Evolutionary conservation across 2,888 invertebrate species (phyloP).

Genomic region (Cryptosula pallasiana): DNA sequence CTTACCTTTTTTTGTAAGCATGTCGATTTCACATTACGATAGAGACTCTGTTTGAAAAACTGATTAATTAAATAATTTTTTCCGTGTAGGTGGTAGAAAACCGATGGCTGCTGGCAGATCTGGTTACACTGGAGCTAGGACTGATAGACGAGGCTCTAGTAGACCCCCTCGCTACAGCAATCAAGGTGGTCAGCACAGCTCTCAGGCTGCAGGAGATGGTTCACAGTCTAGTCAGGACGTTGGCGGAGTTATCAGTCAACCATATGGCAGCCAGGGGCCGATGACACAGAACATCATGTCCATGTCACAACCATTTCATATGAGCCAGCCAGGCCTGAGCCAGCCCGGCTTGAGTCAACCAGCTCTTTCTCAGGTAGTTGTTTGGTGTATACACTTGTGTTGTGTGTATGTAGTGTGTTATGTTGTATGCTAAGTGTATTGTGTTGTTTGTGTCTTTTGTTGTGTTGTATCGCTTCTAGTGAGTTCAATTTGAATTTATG

Average conservation of each 20-base stretch:
- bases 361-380: slow-evolving; percentile 18
- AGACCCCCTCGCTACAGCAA: slow-evolving; percentile 50
- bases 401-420: too few relatives aligned
- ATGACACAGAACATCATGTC: slow-evolving; percentile 53
- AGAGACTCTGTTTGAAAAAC: too few relatives aligned
- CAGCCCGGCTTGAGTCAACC: slow-evolving; percentile 61
- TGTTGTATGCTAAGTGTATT: too few relatives aligned
- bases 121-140: slow-evolving; percentile 3
- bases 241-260: slow-evolving; percentile 26
- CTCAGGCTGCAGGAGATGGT: slow-evolving; percentile 32
- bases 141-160: slow-evolving; percentile 61
- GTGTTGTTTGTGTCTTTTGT: too few relatives aligned
- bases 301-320: slow-evolving; percentile 54
- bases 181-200: slow-evolving; percentile 34
- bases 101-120: slow-evolving; percentile 9
- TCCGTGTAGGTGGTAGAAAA: background rate
- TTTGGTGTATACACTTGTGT: too few relatives aligned
- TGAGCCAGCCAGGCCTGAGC: slow-evolving; percentile 61
- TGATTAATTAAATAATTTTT: too few relatives aligned
- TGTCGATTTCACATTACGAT: too few relatives aligned
- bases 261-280: slow-evolving; percentile 28
- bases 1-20: too few relatives aligned
- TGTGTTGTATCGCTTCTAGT: too few relatives aligned
- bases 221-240: slow-evolving; percentile 36
- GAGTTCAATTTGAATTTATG: too few relatives aligned